Base-by-base conservation (phyloP, 2,113 vertebrate genomes). In the Copsychus sechellarum region DNA sequence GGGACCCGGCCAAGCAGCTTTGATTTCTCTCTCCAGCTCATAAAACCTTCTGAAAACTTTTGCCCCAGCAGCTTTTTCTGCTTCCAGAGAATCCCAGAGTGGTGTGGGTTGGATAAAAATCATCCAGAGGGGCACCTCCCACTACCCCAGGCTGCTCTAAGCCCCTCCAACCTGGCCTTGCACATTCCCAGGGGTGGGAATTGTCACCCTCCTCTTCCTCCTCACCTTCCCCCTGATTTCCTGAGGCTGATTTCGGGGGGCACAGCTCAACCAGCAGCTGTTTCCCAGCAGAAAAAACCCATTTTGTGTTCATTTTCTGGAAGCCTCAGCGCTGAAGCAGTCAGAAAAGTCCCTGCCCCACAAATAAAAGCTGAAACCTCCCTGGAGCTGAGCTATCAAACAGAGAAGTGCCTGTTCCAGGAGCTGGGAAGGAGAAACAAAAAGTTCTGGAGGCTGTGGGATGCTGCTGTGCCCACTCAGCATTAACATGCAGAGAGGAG, bases 401-500 rank as follows among this genome's bases (percentile, higher is more conserved):
- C 22, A 15, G n/a, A 24, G 24, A n/a, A 57, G 54, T 5, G 66
- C 70, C 89, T 2, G 36, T 5, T 86, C 34, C 20, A 48, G 56
- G 53, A 48, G 66, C 5, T 85, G 78, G 84, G 81, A 65, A 88
- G 0, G 14, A 92, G 85, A 70, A 85, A 43, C 54, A 40, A n/a
- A 47, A 47, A 72, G n/a, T 24, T 58, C n/a, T 65, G 86, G 60
- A 54, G 87, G 48, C 89, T 12, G 93, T 58, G 79, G 92, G 91
- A 79, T 90, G 92, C 62, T 66, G 2, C 93, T 31, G 87, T 80
- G 87, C 92, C 94, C 47, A 58, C 91, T 91, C 94, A 24, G 8
- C 71, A 53, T 34, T 18, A 11, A 64, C 36, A 81, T 9, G 64
- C 88, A 79, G 65, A 54, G 85, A 0, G 24, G 51, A 34, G 76